Evolutionary conservation across 2,888 invertebrate species (phyloP).

Genomic region (Scaptomyza cyrtandrae): DNA sequence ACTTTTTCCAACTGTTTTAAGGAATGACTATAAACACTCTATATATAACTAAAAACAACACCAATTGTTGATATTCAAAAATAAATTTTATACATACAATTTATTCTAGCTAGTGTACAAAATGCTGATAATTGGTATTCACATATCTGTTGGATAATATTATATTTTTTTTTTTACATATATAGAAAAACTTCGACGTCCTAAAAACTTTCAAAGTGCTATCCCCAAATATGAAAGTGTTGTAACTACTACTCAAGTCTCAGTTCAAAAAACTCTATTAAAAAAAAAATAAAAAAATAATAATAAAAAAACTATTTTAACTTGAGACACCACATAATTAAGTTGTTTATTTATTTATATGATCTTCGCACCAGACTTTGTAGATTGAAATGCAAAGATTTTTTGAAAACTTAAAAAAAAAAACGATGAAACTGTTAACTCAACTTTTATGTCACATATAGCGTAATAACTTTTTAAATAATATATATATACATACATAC

Average conservation of each 20-base stretch:
- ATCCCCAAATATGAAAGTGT: conserved; percentile 12
- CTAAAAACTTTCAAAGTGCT: conserved; percentile 45
- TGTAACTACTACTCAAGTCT: conserved; percentile 13
- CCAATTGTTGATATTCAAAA: conserved; percentile 71
- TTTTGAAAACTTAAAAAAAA: conserved; percentile 8
- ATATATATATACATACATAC: conserved; percentile 35
- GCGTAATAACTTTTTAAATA: conserved; percentile 47
- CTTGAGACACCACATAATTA: conserved; percentile 50
- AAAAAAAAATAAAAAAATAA: not conserved
- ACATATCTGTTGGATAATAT: conserved; percentile 73
- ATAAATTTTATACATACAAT: conserved; percentile 54
- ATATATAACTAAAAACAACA: conserved; percentile 37
- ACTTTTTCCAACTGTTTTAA: conserved; percentile 55
- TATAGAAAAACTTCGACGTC: conserved; percentile 23
- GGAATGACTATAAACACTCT: conserved; percentile 37
- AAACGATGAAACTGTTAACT: conserved; percentile 47
- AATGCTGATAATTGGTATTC: conserved; percentile 66
- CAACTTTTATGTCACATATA: conserved; percentile 54
- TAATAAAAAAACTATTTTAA: conserved; percentile 6
- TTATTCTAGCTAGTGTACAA: conserved; percentile 31
- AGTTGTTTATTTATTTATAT: conserved; percentile 38
- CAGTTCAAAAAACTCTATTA: conserved; percentile 7
- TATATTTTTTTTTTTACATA: conserved; percentile 21
- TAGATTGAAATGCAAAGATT: conserved; percentile 14
- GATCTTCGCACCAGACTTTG: conserved; percentile 47